Conservation (phyloP, 1,140 invertebrate genomes). For the Dermatophagoides farinae region DNA sequence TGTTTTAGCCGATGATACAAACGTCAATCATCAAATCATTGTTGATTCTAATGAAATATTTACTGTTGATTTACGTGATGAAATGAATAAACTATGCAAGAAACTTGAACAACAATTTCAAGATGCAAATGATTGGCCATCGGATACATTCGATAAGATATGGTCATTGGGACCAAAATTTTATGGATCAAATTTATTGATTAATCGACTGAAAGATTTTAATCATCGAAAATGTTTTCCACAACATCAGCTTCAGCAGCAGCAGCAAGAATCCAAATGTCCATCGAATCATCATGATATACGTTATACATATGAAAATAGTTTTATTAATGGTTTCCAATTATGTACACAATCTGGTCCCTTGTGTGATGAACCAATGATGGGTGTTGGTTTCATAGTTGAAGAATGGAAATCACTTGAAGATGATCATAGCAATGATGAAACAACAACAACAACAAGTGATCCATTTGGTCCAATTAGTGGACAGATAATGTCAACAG, state of each 20-base stretch:
- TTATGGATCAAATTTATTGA: constrained; percentile 65
- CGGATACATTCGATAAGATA: constrained; percentile 42
- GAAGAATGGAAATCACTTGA: constrained; percentile 43
- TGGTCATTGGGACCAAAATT: constrained; percentile 77
- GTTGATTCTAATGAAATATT: constrained; percentile 5
- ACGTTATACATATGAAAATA: constrained; percentile 38
- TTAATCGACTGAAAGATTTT: constrained; percentile 40
- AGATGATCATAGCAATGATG: constrained; percentile 12
- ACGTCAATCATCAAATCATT: constrained; percentile 15
- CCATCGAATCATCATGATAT: constrained; percentile 2
- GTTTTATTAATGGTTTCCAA: constrained; percentile 84
- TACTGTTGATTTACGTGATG: constrained; percentile 3
- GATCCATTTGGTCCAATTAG: constrained; percentile 32
- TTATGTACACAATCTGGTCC: constrained; percentile 68
- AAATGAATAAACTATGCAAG: constrained; percentile 36
- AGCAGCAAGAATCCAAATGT: constrained; percentile 26
- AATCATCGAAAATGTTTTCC: constrained; percentile 9
- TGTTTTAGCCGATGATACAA: neutral
- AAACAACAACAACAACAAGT: constrained; percentile 11
- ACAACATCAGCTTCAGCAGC: neutral
- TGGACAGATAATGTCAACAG: constrained; percentile 75
- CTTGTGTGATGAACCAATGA: constrained; percentile 85
- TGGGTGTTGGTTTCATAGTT: constrained; percentile 72
- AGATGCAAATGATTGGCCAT: constrained; percentile 35
- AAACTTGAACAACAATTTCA: constrained; percentile 41